phyloP scores from a whole-genome alignment of 2,888 invertebrate genomes.

The Diarsia brunnea region DNA sequence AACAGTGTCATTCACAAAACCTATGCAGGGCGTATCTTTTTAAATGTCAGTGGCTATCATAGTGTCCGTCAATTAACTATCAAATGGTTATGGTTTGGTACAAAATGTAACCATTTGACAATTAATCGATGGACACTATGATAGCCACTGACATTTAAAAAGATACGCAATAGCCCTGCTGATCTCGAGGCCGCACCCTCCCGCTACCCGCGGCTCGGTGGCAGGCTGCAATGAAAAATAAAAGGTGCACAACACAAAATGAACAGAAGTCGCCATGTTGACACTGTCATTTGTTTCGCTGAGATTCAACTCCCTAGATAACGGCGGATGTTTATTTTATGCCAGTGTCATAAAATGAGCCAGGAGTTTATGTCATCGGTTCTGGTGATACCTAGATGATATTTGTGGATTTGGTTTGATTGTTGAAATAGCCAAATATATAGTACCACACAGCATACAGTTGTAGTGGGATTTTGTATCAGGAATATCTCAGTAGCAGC shows the following conservation, averaged over 20 bases:
- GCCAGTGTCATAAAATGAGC: constrained; percentile 56
- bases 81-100: too few relatives aligned
- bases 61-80: too few relatives aligned
- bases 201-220: constrained; percentile 63
- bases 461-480: too few relatives aligned
- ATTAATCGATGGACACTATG: too few relatives aligned
- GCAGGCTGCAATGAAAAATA: constrained; percentile 79
- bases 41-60: too few relatives aligned
- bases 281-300: constrained; percentile 78
- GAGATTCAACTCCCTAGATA: constrained; percentile 66
- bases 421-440: neutral
- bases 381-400: constrained; percentile 1
- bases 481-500: too few relatives aligned
- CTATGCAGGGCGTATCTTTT: too few relatives aligned
- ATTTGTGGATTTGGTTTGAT: constrained; percentile 2
- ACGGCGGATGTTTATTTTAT: constrained; percentile 65
- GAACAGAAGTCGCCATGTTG: constrained; percentile 77
- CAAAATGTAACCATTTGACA: too few relatives aligned
- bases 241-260: constrained; percentile 80
- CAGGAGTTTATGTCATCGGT: constrained; percentile 12
- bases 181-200: constrained; percentile 61
- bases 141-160: too few relatives aligned
- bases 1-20: neutral
- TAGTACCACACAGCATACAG: too few relatives aligned
- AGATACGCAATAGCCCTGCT: too few relatives aligned